Evolutionary conservation across 2,113 vertebrate genomes (phyloP), one percentile per base, ranked within the genome.

Genomic region (Cariama cristata): DNA sequence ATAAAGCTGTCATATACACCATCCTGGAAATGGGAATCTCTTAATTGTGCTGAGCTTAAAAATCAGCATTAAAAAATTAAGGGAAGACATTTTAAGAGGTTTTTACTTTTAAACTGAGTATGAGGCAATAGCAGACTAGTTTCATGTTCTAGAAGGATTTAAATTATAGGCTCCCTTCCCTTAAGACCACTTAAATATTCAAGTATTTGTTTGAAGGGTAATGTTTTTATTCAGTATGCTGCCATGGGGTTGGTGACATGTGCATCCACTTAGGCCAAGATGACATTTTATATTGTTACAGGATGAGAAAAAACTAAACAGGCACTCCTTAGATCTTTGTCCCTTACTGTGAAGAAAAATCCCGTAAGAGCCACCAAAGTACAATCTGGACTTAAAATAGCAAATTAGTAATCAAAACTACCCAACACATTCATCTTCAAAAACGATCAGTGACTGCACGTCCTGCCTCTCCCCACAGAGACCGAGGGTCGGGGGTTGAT

Each of bases 241-340:
- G 93, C 96, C 92, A 69, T 90, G 75, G 89, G 93, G 88, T 91
- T 97, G 96, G 88, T 85, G 86, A 97, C 98, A 98, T 97, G 89
- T 98, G 98, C 86, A 93, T 98, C 96, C 97, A 86, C 94, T 98
- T 98, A 98, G 97, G 95, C 96, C 96, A 96, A 96, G 87, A 98
- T 94, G 97, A 97, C 97, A 97, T 95, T 94, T 96, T 96, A 79
- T 94, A 96, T 97, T 97, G 97, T 98, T 97, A 95, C 68, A 95
- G 91, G 90, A 98, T 97, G 95, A 98, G 96, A 97, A 98, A 38
- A 97, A 98, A 97, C 94, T 93, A 97, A 98, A 96, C 88, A 97
- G 82, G 84, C 97, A 95, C 94, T 94, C 91, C 87, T 98, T 77
- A 94, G 94, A 91, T 94, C 91, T 97, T 53, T 14, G 73, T 97